These are phyloP conservation scores for Kryptopterus vitreolus DNA, from an alignment of 2,797 vertebrate genomes.

Conservation along the genomic window DNA sequence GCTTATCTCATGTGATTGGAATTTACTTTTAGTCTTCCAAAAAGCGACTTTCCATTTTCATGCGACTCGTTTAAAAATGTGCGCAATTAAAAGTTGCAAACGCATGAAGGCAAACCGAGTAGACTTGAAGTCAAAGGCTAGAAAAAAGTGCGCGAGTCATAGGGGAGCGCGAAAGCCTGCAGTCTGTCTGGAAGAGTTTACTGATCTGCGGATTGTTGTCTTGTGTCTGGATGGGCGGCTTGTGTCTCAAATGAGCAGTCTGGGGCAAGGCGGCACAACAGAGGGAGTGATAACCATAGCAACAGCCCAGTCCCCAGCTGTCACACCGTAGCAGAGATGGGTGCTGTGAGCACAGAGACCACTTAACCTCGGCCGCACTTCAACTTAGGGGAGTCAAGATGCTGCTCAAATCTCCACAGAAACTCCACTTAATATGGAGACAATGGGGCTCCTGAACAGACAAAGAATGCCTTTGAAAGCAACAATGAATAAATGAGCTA, in stretches of 20 bases:
- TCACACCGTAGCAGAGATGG: constrained; percentile 74
- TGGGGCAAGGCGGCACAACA: constrained; percentile 59
- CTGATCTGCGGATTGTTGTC: constrained; percentile 54
- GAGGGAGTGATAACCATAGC: constrained; percentile 72
- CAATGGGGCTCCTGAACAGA: constrained; percentile 62
- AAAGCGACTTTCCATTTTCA: constrained; percentile 75
- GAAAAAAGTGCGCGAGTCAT: constrained; percentile 40
- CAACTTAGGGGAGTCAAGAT: constrained; percentile 82
- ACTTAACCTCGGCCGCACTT: constrained; percentile 81
- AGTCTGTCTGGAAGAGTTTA: constrained; percentile 53
- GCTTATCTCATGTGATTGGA: constrained; percentile 70
- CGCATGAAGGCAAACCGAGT: constrained; percentile 64
- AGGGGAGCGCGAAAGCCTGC: constrained; percentile 38
- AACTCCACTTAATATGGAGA: constrained; percentile 78
- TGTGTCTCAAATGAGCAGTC: constrained; percentile 72
- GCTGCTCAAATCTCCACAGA: constrained; percentile 73
- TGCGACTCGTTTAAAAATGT: constrained; percentile 71
- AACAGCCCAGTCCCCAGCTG: constrained; percentile 79
- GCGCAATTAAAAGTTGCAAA: constrained; percentile 74
- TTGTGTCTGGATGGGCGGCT: constrained; percentile 55
- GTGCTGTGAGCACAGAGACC: constrained; percentile 75
- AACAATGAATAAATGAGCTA: constrained; percentile 54
- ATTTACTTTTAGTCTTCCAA: constrained; percentile 78
- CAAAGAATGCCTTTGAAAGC: constrained; percentile 69
- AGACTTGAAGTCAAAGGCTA: constrained; percentile 57